A percentile compares a stretch with the other conserved stretches of the same genome.
Evolutionary conservation across 2,113 vertebrate species (phyloP).

Genomic region (Podarcis muralis): DNA sequence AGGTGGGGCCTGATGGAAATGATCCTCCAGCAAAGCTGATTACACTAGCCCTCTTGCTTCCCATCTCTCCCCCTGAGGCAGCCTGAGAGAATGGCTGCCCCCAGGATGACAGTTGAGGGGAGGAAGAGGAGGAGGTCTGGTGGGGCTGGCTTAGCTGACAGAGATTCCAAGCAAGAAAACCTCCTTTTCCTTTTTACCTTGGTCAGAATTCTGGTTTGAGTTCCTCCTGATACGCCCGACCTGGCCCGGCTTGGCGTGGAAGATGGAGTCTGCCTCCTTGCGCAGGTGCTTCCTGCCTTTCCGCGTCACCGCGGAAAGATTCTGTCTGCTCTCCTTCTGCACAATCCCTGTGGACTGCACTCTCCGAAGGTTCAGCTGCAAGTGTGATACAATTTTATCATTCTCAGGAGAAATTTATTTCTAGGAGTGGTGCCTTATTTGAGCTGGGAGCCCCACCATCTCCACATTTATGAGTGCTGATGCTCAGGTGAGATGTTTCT

Average conservation of each 20-base stretch:
- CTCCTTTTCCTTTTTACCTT: constrained; percentile 31
- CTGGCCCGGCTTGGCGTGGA: constrained; percentile 74
- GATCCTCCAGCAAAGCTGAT: too few relatives aligned
- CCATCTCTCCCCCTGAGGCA: too few relatives aligned
- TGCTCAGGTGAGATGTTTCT: neutral
- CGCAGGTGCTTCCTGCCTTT: constrained; percentile 21
- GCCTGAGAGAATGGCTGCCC: too few relatives aligned
- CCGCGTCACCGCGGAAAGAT: constrained; percentile 34
- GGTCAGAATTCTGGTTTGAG: neutral
- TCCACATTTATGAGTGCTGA: too few relatives aligned
- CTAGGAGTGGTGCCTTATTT: neutral
- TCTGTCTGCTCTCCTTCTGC: constrained; percentile 18
- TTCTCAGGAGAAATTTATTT: neutral
- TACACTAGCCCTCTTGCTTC: too few relatives aligned
- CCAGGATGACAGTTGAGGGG: too few relatives aligned
- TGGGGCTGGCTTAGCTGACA: too few relatives aligned
- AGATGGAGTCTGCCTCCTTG: constrained; percentile 62
- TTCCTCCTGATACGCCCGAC: constrained; percentile 42
- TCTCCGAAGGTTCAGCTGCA: constrained; percentile 43
- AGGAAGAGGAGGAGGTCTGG: too few relatives aligned
- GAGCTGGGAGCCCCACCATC: neutral
- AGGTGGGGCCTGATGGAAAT: too few relatives aligned
- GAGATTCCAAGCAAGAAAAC: neutral
- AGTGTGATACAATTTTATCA: neutral
- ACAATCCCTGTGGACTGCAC: constrained; percentile 79